A percentile compares a stretch with the other conserved stretches of the same genome.
These are phyloP conservation scores for Gavialis gangeticus DNA, from an alignment of 2,113 vertebrate genomes.

Conservation along the genomic window DNA sequence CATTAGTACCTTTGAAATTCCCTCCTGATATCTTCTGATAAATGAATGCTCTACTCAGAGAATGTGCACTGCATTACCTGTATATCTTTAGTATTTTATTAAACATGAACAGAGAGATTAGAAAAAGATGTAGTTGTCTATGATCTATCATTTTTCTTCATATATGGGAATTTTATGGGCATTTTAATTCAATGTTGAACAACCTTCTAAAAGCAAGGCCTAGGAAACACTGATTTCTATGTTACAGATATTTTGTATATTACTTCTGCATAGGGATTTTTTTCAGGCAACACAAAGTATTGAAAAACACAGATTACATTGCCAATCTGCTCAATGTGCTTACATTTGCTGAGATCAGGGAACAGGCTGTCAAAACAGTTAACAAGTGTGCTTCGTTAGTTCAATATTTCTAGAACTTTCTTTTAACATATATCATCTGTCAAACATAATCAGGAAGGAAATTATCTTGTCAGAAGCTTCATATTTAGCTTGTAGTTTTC, in stretches of 20 bases:
- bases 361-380: conserved; percentile 5
- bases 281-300: not conserved
- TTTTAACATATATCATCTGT: not conserved
- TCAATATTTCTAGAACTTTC: conserved; percentile 35
- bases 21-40: too few relatives aligned
- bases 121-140: not conserved
- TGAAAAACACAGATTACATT: not conserved
- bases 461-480: conserved; percentile 40
- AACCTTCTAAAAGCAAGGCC: not conserved
- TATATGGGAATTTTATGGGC: not conserved
- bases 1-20: too few relatives aligned
- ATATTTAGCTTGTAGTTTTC: not conserved
- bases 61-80: not conserved
- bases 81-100: not conserved
- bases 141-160: not conserved
- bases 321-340: not conserved
- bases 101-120: not conserved
- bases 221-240: not conserved
- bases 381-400: not conserved
- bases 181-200: not conserved
- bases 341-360: conserved; percentile 38
- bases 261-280: not conserved
- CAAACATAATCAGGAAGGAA: conserved; percentile 40
- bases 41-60: too few relatives aligned
- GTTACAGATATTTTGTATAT: not conserved